These are phyloP conservation scores for Muraenolepis orangiensis DNA, from an alignment of 2,797 vertebrate species.

Conservation along the genomic window DNA sequence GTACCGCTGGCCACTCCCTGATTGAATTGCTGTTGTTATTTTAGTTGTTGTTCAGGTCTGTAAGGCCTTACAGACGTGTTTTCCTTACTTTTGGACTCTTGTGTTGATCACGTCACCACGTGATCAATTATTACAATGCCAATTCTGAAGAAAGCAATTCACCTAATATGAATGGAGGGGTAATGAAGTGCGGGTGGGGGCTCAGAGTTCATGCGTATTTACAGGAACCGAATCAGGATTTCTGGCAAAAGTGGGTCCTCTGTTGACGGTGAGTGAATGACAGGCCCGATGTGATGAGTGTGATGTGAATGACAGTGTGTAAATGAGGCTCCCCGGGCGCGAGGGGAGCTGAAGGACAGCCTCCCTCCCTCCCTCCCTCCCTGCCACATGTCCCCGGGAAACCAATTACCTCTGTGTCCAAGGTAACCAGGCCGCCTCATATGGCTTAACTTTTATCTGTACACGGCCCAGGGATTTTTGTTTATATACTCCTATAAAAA, in stretches of 20 bases:
- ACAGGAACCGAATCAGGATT: neutral
- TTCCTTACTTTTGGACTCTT: neutral
- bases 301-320: neutral
- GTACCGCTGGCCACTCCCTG: too few relatives aligned
- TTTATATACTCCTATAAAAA: conserved; percentile 39
- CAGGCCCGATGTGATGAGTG: conserved; percentile 52
- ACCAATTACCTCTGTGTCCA: conserved; percentile 72
- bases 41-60: too few relatives aligned
- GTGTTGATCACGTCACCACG: neutral
- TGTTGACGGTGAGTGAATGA: conserved; percentile 17
- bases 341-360: conserved; percentile 48
- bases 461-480: conserved; percentile 40
- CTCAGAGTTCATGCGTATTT: neutral
- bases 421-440: conserved; percentile 49
- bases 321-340: conserved; percentile 44
- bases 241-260: neutral
- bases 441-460: conserved; percentile 62
- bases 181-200: neutral
- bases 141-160: neutral
- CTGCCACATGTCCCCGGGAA: conserved; percentile 66
- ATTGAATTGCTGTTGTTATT: too few relatives aligned
- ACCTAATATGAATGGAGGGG: neutral
- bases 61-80: too few relatives aligned
- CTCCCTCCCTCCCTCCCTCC: conserved; percentile 48
- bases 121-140: neutral